Conservation (phyloP, 2,888 invertebrate genomes). For the Eupithecia pulchellata region DNA sequence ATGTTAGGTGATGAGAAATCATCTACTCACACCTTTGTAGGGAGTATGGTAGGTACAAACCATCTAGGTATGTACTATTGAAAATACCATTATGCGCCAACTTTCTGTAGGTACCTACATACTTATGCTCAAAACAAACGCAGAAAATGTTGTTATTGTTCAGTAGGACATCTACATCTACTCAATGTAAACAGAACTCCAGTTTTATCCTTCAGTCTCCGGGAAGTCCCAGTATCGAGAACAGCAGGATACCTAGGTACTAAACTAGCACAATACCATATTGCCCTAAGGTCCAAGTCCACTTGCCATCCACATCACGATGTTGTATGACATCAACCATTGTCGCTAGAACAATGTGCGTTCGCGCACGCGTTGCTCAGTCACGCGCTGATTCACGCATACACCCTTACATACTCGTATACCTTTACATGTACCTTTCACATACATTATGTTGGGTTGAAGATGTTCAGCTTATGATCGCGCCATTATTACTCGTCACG, state of each 20-base stretch:
- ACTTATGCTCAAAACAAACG: not conserved
- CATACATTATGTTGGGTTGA: constrained; percentile 49
- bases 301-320: constrained; percentile 55
- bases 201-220: constrained; percentile 12
- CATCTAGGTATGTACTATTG: not conserved
- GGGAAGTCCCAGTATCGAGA: constrained; percentile 12
- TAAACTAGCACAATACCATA: constrained; percentile 18
- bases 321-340: constrained; percentile 73
- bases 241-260: not conserved
- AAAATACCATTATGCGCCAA: not conserved
- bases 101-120: too few species aligned
- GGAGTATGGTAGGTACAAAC: not conserved
- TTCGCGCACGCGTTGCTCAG: constrained; percentile 62
- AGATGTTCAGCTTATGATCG: constrained; percentile 56
- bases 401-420: constrained; percentile 46
- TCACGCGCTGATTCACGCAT: constrained; percentile 74
- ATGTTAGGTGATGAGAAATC: too few species aligned
- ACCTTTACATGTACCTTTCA: constrained; percentile 5
- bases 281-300: constrained; percentile 30
- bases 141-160: not conserved
- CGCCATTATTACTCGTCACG: constrained; percentile 56
- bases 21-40: not conserved
- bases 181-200: not conserved
- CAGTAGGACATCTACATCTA: not conserved
- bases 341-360: constrained; percentile 71